Evolutionary conservation across 1,140 invertebrate species (phyloP), one percentile per base, ranked within the genome.

Genomic region (Paramacrobiotus metropolitanus): DNA sequence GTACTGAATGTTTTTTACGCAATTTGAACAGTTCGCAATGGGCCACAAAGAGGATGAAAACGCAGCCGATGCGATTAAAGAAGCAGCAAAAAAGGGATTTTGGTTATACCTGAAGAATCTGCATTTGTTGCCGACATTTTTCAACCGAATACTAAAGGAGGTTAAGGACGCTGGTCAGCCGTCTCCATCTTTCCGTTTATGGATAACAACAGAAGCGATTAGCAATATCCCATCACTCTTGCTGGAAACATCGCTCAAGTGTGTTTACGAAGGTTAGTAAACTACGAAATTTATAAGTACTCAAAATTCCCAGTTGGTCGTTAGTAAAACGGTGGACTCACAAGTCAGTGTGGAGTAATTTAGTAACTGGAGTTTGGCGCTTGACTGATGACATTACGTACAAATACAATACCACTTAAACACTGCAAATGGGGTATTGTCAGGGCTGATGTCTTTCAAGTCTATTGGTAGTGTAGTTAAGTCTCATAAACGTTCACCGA

Each of bases 51-150:
- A 84, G 70, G 76, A 79, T 60, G 80, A 82, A 67, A 68, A 74
- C 4, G 82, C 81, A 1, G 65, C 79, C 55, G 68, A 76, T 62
- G 68, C 75, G 44, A 66, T 85, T 1, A 73, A 77, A 63, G 69
- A 75, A 62, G 75, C 77, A 67, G 68, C 76, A 21, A 70, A 72
- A 61, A 73, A 77, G 62, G 84, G 83, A 2, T 72, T 78, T 21
- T 89, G 86, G 86, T 68, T 88, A 2, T 80, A 84, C 55, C 70
- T 92, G 30, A 91, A 89, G 71, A 94, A 94, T 73, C 75, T 93
- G 0, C 90, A 94, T 71, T 74, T 94, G 18, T 83, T 87, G 18
- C 80, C 82, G 0, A 76, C 79, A 30, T 90, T 85, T 70, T 92
- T 1, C 80, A 81, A 1, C 70, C 76, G 21, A 45, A 29, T 66